Percentiles rank a stretch among this genome's conserved stretches.
Evolutionary conservation across 2,888 invertebrate genomes (phyloP).

Genomic region (Sialis fuliginosa): DNA sequence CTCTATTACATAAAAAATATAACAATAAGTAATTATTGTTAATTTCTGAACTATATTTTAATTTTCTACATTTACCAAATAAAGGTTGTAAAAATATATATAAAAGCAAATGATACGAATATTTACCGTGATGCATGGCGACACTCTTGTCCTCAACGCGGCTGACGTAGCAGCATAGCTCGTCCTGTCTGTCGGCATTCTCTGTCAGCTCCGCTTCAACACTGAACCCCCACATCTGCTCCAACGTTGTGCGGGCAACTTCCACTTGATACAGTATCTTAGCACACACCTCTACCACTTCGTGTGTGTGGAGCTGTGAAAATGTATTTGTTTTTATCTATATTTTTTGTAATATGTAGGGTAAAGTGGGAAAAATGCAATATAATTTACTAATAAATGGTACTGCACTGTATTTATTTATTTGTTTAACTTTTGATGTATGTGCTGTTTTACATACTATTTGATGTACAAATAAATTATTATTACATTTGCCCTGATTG

Average conservation of each 20-base stretch:
- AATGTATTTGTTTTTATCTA: constrained; percentile 1
- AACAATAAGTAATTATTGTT: no score
- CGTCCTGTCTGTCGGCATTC: constrained; percentile 89
- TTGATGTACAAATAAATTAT: no score
- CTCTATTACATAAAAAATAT: no score
- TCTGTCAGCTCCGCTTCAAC: constrained; percentile 95
- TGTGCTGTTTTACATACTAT: no score
- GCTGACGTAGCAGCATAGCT: constrained; percentile 92
- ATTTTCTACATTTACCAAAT: background rate
- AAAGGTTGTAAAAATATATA: background rate
- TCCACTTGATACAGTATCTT: constrained; percentile 95
- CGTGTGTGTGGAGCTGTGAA: constrained; percentile 74
- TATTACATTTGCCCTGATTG: no score
- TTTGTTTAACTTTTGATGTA: no score
- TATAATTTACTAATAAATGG: no score
- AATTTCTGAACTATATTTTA: no score
- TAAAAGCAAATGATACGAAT: background rate
- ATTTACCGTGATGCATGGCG: constrained; percentile 87
- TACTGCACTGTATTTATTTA: no score
- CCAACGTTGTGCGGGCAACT: constrained; percentile 71
- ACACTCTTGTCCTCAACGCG: constrained; percentile 90
- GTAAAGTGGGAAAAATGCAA: no score
- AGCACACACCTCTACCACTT: constrained; percentile 89
- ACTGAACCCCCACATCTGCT: constrained; percentile 96
- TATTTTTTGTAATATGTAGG: no score